These are phyloP conservation scores for Serilophus lunatus DNA, from an alignment of 2,113 vertebrate genomes.

Conservation along the genomic window DNA sequence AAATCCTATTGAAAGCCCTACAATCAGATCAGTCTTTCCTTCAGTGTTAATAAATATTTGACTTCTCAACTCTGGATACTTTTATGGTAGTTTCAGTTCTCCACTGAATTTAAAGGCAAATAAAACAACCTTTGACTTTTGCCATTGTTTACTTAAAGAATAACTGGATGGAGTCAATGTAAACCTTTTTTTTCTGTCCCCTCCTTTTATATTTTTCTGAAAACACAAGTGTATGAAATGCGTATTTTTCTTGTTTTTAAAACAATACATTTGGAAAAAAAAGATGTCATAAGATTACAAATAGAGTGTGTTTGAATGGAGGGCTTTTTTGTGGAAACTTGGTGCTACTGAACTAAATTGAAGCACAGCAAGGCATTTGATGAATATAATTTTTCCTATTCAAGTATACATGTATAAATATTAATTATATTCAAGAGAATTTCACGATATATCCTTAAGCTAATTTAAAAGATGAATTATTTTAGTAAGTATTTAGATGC, in stretches of 20 bases:
- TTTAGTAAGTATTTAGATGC: background rate
- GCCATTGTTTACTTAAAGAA: constrained; percentile 65
- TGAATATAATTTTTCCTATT: background rate
- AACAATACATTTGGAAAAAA: background rate
- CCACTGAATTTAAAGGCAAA: constrained; percentile 67
- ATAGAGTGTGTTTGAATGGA: background rate
- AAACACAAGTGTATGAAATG: background rate
- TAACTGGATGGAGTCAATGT: background rate
- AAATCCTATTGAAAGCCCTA: background rate
- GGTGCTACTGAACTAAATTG: background rate
- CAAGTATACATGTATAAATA: background rate
- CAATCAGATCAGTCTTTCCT: constrained; percentile 14
- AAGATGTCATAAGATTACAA: background rate
- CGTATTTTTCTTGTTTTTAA: background rate
- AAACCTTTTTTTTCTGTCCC: background rate
- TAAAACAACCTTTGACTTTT: constrained; percentile 74
- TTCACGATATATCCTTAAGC: background rate
- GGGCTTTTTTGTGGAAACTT: background rate
- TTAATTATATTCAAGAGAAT: background rate
- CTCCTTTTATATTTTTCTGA: background rate
- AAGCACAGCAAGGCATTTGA: background rate
- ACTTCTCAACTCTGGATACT: constrained; percentile 65
- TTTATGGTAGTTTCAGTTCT: constrained; percentile 68
- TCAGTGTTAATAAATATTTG: constrained; percentile 56
- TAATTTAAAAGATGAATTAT: background rate